Conservation (phyloP, 2,797 vertebrate genomes). For the Pangasius macronema region DNA sequence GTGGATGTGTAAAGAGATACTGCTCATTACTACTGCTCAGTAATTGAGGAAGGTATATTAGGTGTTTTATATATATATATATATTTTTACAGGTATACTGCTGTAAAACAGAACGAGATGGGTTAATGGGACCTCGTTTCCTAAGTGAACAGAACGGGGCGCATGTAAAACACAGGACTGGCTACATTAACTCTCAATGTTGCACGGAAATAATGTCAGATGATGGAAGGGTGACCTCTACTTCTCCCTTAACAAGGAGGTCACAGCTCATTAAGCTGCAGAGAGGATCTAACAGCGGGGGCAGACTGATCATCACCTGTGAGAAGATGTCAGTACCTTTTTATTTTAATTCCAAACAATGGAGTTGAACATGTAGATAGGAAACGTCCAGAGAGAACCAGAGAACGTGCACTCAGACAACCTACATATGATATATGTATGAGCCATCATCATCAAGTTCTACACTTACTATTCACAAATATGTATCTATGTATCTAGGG, state of each 20-base stretch:
- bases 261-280: slow-evolving; percentile 44
- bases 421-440: too few relatives aligned
- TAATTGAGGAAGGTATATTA: not conserved
- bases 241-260: slow-evolving; percentile 35
- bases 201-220: slow-evolving; percentile 39
- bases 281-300: slow-evolving; percentile 9
- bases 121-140: slow-evolving; percentile 13
- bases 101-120: not conserved
- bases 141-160: not conserved
- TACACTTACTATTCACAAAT: too few relatives aligned
- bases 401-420: too few relatives aligned
- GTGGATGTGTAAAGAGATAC: not conserved
- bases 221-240: slow-evolving; percentile 34
- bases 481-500: too few relatives aligned
- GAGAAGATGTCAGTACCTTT: not conserved
- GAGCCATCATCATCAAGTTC: too few relatives aligned
- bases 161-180: slow-evolving; percentile 10
- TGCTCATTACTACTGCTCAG: not conserved
- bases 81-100: not conserved
- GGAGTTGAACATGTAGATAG: not conserved
- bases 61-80: not conserved
- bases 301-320: slow-evolving; percentile 23
- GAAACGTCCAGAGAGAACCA: too few relatives aligned
- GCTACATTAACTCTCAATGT: slow-evolving; percentile 46
- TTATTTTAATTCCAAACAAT: not conserved